Evolutionary conservation across 2,888 invertebrate genomes (phyloP), one percentile per base, ranked within the genome.

Genomic region (Phorcus lineatus): DNA sequence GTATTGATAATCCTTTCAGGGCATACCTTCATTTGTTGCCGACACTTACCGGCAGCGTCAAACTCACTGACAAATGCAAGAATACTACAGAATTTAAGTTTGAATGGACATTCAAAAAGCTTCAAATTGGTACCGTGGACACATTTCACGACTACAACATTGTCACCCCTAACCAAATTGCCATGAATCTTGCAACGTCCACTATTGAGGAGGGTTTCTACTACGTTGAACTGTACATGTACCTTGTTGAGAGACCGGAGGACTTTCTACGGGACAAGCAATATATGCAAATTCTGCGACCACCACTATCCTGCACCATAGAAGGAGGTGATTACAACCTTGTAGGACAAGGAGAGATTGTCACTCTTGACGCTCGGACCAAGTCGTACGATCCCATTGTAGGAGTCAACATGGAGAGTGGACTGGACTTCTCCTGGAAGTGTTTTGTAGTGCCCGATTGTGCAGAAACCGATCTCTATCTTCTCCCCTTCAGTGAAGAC

Each of bases 301-400:
- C 76, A n/a, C 76, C 76, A n/a, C 76, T 76, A 0, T 54, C 55
- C 9, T 53, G 31, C 36, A 55, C n/a, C 16, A 31, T 55, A 13
- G 55, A 22, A 4, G 76, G 76, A 11, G 76, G 76, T 13, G 55
- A 53, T 2, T 55, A 28, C 13, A 53, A 16, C 16, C 17, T 55
- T 7, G 4, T 55, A 1, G 76, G 76, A n/a, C 54, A 55, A 55
- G 31, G 31, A 13, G 76, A 31, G n/a, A 22, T 13, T 9, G 11
- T 76, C 31, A 16, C 31, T 28, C 17, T 81, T 0, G 67, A 81
- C 19, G 81, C 78, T 13, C 1, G 13, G 31, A 66, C 47, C 22
- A 54, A 36, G 17, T 81, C 81, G 13, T 81, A 81, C 67, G 81
- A 81, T 36, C 81, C 81, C 0, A 53, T 81, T n/a, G 40, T 13